Conservation (phyloP, 2,888 invertebrate species). For the Mamestra brassicae region DNA sequence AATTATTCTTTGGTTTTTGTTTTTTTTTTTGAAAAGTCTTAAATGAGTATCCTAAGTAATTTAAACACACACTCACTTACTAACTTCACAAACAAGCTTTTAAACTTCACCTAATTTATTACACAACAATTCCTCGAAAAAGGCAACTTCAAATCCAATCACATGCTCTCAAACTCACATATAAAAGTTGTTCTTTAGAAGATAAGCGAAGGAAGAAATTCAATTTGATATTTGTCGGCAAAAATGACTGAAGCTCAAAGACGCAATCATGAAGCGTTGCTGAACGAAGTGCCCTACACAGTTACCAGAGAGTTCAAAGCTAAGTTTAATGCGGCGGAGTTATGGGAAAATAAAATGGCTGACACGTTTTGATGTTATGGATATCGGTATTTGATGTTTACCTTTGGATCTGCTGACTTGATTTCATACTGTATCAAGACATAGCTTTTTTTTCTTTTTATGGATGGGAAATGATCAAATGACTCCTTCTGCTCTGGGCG, state of each 20-base stretch:
- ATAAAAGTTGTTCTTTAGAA: constrained; percentile 38
- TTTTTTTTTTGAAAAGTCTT: not conserved
- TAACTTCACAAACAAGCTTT: constrained; percentile 28
- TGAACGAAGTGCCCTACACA: constrained; percentile 42
- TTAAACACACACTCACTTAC: not conserved
- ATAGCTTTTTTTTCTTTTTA: too few species aligned
- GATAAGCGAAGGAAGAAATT: constrained; percentile 41
- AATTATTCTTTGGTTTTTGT: too few species aligned
- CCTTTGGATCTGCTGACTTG: not conserved
- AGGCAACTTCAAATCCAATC: constrained; percentile 41
- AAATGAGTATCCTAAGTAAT: constrained; percentile 10
- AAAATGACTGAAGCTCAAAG: constrained; percentile 53
- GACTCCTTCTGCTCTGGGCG: too few species aligned
- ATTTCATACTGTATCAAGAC: not conserved
- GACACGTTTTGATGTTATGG: constrained; percentile 7
- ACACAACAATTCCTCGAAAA: constrained; percentile 29
- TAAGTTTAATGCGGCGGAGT: constrained; percentile 22
- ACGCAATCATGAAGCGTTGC: constrained; percentile 40
- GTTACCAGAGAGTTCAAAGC: constrained; percentile 42
- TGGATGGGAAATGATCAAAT: too few species aligned
- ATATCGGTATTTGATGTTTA: constrained; percentile 14
- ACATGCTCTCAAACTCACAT: constrained; percentile 13
- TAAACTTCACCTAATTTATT: constrained; percentile 35
- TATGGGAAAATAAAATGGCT: constrained; percentile 24
- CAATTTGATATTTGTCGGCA: constrained; percentile 55